A percentile compares a stretch with the other conserved stretches of the same genome.
Conservation (phyloP, 2,113 vertebrate species). For the Phalacrocorax aristotelis region DNA sequence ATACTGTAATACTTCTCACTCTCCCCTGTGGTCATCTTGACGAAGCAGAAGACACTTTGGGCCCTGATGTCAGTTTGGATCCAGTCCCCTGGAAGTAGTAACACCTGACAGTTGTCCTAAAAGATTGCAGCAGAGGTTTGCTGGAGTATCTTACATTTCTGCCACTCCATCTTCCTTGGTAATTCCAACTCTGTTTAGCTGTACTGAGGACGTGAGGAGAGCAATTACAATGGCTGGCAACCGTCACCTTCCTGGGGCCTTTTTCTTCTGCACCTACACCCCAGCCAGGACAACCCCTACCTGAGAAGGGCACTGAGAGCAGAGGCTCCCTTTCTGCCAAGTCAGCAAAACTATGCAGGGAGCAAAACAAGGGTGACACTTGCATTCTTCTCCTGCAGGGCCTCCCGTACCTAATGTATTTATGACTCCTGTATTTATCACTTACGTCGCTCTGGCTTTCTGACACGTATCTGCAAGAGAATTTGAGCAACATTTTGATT, state of each 20-base stretch:
- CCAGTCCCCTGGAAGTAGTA: background rate
- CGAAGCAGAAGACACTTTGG: background rate
- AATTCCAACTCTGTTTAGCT: background rate
- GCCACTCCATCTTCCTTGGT: background rate
- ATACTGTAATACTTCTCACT: background rate
- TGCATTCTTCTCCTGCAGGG: background rate
- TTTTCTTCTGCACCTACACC: background rate
- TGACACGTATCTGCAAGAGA: background rate
- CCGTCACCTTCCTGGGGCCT: background rate
- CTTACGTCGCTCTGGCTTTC: background rate
- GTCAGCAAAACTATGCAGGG: background rate
- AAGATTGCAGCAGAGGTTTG: background rate
- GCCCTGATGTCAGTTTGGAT: background rate
- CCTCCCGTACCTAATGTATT: background rate
- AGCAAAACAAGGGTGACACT: background rate
- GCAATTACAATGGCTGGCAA: background rate
- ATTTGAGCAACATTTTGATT: background rate
- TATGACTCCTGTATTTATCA: background rate
- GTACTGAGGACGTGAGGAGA: background rate
- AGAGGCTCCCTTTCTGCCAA: background rate
- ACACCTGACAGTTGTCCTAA: background rate
- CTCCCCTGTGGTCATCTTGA: background rate
- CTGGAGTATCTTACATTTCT: background rate
- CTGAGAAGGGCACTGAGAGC: background rate
- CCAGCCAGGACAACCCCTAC: background rate